Conservation (phyloP, 2,113 vertebrate species). For the Chiloscyllium plagiosum region DNA sequence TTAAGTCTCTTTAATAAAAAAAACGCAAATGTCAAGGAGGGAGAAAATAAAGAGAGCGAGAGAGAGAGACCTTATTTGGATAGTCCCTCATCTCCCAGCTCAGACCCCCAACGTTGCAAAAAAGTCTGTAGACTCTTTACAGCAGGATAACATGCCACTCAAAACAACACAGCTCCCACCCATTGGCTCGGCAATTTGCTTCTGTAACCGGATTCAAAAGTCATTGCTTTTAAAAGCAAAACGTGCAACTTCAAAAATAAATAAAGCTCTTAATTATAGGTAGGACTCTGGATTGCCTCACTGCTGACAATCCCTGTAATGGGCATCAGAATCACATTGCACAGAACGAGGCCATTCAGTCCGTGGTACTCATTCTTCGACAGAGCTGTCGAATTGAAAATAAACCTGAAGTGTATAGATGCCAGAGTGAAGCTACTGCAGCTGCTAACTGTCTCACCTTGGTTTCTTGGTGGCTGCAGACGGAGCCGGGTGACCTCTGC, state of each 20-base stretch:
- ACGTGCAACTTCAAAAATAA: background rate
- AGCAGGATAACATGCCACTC: background rate
- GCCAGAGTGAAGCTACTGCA: background rate
- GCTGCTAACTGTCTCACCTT: conserved; percentile 59
- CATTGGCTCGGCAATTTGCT: background rate
- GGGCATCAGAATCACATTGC: background rate
- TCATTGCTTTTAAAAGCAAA: background rate
- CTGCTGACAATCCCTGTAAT: background rate
- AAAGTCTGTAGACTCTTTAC: background rate
- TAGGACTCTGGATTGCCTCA: background rate
- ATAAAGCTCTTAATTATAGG: background rate
- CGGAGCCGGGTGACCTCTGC: conserved; percentile 59
- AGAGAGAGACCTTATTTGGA: background rate
- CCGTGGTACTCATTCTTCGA: background rate
- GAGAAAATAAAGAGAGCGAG: no score
- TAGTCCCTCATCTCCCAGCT: background rate
- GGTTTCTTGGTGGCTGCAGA: conserved; percentile 64
- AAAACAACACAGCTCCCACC: background rate
- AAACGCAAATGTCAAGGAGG: background rate
- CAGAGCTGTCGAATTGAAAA: background rate
- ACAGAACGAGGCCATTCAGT: background rate
- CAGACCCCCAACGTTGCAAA: background rate
- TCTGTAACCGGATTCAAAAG: background rate
- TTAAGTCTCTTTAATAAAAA: no score
- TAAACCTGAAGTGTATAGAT: background rate